phyloP scores from a whole-genome alignment of 1,140 invertebrate genomes.

The Anthonomus grandis region DNA sequence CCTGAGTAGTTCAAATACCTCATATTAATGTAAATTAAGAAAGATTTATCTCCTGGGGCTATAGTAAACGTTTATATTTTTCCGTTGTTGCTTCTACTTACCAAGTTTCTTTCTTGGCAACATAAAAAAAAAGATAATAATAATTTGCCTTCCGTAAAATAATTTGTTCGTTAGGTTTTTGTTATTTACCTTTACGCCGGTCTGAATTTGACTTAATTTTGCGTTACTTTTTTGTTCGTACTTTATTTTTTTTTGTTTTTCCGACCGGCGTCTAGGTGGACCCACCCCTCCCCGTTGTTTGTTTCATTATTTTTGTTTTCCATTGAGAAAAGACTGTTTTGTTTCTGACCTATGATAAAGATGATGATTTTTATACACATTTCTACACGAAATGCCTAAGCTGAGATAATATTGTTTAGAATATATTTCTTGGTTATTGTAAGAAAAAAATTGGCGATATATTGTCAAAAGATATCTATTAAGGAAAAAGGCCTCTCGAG shows the following conservation, averaged over 20 bases:
- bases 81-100: too few species aligned
- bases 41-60: too few species aligned
- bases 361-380: constrained; percentile 6
- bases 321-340: constrained; percentile 20
- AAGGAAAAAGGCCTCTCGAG: not conserved
- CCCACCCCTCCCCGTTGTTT: constrained; percentile 11
- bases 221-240: not conserved
- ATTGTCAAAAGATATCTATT: not conserved
- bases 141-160: not conserved
- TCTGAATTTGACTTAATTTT: not conserved
- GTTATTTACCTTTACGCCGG: constrained; percentile 2
- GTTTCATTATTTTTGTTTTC: constrained; percentile 9
- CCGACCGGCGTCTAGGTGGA: not conserved
- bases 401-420: constrained; percentile 14
- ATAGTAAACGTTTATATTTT: too few species aligned
- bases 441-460: constrained; percentile 17
- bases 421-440: constrained; percentile 12
- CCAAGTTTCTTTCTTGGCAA: too few species aligned
- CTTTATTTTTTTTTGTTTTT: constrained; percentile 1
- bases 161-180: constrained; percentile 18
- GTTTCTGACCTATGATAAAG: too few species aligned
- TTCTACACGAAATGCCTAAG: constrained; percentile 13
- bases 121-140: too few species aligned
- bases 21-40: too few species aligned
- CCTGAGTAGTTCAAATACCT: too few species aligned